These are phyloP conservation scores for Emydura subglobosa DNA, from an alignment of 2,113 vertebrate genomes.

Conservation along the genomic window DNA sequence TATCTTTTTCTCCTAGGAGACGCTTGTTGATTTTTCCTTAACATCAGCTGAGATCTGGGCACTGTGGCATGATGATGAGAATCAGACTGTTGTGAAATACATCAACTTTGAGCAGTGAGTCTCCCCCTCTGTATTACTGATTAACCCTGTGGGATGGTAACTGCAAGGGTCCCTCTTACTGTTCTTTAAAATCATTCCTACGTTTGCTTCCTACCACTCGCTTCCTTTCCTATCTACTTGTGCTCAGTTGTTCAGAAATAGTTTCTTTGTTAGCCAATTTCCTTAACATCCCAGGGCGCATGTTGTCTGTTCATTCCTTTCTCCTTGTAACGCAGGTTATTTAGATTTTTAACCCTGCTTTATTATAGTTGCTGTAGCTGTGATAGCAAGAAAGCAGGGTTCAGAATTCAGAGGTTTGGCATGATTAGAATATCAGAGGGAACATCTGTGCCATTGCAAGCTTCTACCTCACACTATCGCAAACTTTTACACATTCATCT, in stretches of 20 bases:
- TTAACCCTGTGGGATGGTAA: accelerated
- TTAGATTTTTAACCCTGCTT: background rate
- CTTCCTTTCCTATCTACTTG: background rate
- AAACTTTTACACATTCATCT: background rate
- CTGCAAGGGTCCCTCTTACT: background rate
- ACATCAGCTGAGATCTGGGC: constrained; percentile 93
- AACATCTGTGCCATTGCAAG: background rate
- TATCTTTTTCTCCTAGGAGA: constrained; percentile 82
- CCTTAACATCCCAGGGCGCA: background rate
- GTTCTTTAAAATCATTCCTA: background rate
- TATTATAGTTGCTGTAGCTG: background rate
- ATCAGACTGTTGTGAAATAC: constrained; percentile 89
- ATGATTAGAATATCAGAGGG: background rate
- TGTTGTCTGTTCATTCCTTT: background rate
- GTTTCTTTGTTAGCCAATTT: background rate
- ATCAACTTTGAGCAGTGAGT: constrained; percentile 96
- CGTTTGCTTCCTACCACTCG: background rate
- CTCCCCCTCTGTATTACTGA: background rate
- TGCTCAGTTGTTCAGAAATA: background rate
- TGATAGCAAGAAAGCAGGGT: background rate
- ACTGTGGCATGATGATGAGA: constrained; percentile 93
- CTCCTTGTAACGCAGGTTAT: background rate
- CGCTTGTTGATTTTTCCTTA: constrained; percentile 91
- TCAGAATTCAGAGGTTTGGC: background rate
- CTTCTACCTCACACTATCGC: background rate